A percentile compares a stretch with the other conserved stretches of the same genome.
Conservation (phyloP, 2,888 invertebrate genomes). For the Conomelus anceps region DNA sequence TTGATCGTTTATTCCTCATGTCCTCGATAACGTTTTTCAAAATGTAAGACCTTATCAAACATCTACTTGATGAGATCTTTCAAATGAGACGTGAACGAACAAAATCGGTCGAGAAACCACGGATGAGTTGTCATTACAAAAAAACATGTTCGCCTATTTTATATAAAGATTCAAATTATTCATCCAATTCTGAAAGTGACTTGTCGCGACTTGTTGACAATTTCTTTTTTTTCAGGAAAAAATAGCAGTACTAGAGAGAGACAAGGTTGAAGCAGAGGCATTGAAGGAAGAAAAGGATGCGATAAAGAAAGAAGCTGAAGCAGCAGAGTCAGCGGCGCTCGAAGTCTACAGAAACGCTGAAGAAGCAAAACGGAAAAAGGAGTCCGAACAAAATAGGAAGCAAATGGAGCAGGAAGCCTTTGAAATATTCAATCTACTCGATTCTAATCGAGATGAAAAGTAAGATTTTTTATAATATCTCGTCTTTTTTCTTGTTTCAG, state of each 20-base stretch:
- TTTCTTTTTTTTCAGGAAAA: slow-evolving; percentile 46
- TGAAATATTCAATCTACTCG: slow-evolving; percentile 68
- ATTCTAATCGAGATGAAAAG: slow-evolving; percentile 70
- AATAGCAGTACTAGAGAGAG: slow-evolving; percentile 61
- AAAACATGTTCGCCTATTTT: too few relatives aligned
- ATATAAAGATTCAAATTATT: too few relatives aligned
- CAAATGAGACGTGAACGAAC: too few relatives aligned
- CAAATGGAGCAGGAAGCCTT: slow-evolving; percentile 56
- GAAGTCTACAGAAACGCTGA: slow-evolving; percentile 56
- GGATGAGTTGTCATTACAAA: too few relatives aligned
- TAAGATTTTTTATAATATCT: slow-evolving; percentile 32
- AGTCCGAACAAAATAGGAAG: slow-evolving; percentile 52
- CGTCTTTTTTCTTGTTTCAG: not conserved
- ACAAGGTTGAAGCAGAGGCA: slow-evolving; percentile 69
- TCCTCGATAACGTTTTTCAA: too few relatives aligned
- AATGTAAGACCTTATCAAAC: too few relatives aligned
- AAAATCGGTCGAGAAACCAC: too few relatives aligned
- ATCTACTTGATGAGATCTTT: too few relatives aligned
- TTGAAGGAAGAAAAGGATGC: slow-evolving; percentile 69
- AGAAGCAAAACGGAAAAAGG: slow-evolving; percentile 48
- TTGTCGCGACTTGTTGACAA: too few relatives aligned
- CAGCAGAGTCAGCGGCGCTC: slow-evolving; percentile 65
- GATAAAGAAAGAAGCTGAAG: slow-evolving; percentile 64
- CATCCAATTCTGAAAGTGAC: too few relatives aligned
- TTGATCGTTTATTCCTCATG: too few relatives aligned